Evolutionary conservation across 2,888 invertebrate species (phyloP).

Genomic region (Archips crataeganus): DNA sequence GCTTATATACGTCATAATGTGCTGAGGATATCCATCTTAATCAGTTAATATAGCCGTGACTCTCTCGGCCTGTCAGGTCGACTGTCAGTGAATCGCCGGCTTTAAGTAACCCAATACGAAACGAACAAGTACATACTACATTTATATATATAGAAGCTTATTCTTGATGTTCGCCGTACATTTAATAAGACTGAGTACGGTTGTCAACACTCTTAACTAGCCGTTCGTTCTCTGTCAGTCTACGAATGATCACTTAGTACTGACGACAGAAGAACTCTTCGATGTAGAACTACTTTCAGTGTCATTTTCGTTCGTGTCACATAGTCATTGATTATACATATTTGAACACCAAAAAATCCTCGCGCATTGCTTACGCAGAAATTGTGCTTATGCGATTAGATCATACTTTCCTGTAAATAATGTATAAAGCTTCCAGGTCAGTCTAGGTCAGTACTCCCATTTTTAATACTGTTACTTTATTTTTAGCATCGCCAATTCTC

Average conservation of each 20-base stretch:
- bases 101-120: background rate
- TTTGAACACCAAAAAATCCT: background rate
- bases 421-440: slow-evolving; percentile 45
- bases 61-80: background rate
- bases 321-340: background rate
- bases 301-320: slow-evolving; percentile 17
- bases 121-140: background rate
- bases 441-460: slow-evolving; percentile 55
- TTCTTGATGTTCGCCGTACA: background rate
- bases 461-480: slow-evolving; percentile 56
- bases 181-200: background rate
- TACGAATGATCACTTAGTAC: no score
- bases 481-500: slow-evolving; percentile 56
- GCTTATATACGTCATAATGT: background rate
- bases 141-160: background rate
- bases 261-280: background rate
- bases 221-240: no score
- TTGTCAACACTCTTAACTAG: background rate
- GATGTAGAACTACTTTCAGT: background rate
- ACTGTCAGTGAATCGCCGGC: background rate
- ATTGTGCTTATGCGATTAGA: background rate
- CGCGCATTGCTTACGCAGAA: background rate
- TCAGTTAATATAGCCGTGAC: background rate
- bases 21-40: background rate
- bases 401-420: slow-evolving; percentile 42